Evolutionary conservation across 2,113 vertebrate species (phyloP).

Genomic region (Phaethon lepturus): DNA sequence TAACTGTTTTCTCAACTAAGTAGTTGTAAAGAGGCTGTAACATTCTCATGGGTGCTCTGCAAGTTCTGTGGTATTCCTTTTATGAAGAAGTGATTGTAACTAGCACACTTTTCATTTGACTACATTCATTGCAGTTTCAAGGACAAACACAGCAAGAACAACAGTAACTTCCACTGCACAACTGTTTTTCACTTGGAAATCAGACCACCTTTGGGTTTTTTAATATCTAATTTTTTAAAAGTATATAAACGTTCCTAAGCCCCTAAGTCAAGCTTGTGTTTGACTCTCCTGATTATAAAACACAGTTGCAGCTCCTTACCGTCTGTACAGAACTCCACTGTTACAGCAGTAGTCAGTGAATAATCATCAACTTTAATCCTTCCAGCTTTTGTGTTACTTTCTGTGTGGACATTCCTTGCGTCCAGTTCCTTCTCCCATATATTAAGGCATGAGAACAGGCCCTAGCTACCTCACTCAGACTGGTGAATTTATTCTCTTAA

Average conservation of each 20-base stretch:
- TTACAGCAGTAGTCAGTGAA: background rate
- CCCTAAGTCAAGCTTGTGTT: background rate
- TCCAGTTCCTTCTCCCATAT: background rate
- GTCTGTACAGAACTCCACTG: background rate
- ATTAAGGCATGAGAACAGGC: background rate
- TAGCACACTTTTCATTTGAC: background rate
- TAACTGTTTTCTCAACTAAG: background rate
- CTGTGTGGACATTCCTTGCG: background rate
- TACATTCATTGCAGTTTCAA: background rate
- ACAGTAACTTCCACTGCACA: background rate
- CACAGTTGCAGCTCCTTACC: background rate
- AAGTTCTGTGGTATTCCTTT: background rate
- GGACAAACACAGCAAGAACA: background rate
- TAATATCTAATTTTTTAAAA: background rate
- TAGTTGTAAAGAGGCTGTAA: background rate
- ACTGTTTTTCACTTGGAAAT: background rate
- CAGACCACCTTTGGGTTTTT: background rate
- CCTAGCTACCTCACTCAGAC: background rate
- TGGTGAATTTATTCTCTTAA: background rate
- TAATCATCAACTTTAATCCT: background rate
- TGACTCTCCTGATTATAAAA: background rate
- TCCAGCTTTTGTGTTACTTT: background rate
- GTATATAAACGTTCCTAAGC: background rate
- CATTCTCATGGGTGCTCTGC: background rate
- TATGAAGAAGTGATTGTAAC: background rate